phyloP scores from a whole-genome alignment of 2,888 invertebrate genomes.

The Diadegma fenestrale region DNA sequence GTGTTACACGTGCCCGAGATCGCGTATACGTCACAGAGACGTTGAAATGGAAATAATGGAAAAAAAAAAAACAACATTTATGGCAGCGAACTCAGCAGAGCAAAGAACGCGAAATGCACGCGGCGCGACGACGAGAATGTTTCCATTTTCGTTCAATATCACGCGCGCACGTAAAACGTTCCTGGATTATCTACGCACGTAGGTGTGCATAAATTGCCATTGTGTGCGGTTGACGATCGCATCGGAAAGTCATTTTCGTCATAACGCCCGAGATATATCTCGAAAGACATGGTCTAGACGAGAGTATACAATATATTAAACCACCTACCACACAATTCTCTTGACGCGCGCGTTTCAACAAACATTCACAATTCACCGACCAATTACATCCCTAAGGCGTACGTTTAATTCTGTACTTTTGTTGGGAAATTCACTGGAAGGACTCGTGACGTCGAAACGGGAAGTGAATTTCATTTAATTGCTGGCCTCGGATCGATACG shows the following conservation, averaged over 20 bases:
- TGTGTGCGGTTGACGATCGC: slow-evolving; percentile 41
- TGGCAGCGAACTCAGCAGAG: slow-evolving; percentile 21
- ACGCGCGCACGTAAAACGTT: slow-evolving; percentile 40
- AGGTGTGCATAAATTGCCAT: slow-evolving; percentile 49
- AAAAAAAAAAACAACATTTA: slow-evolving; percentile 32
- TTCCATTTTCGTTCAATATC: slow-evolving; percentile 55
- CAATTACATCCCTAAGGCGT: background rate
- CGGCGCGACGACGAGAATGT: slow-evolving; percentile 25
- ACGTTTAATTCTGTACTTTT: background rate
- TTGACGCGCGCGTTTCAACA: background rate
- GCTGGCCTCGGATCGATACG: background rate
- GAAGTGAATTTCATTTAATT: slow-evolving; percentile 9
- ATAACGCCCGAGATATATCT: slow-evolving; percentile 45
- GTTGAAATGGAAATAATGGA: slow-evolving; percentile 9
- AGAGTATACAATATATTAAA: slow-evolving; percentile 48
- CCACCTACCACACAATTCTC: slow-evolving; percentile 17
- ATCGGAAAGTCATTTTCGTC: slow-evolving; percentile 14
- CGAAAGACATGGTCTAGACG: slow-evolving; percentile 60
- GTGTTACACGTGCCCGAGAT: slow-evolving; percentile 39
- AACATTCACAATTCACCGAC: slow-evolving; percentile 1
- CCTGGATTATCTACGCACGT: slow-evolving; percentile 54
- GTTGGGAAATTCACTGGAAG: background rate
- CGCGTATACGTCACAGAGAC: slow-evolving; percentile 42
- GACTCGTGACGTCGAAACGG: background rate
- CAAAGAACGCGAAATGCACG: slow-evolving; percentile 13